Evolutionary conservation across 2,888 invertebrate species (phyloP), one percentile per base, ranked within the genome.

Genomic region (Junonia oenone): DNA sequence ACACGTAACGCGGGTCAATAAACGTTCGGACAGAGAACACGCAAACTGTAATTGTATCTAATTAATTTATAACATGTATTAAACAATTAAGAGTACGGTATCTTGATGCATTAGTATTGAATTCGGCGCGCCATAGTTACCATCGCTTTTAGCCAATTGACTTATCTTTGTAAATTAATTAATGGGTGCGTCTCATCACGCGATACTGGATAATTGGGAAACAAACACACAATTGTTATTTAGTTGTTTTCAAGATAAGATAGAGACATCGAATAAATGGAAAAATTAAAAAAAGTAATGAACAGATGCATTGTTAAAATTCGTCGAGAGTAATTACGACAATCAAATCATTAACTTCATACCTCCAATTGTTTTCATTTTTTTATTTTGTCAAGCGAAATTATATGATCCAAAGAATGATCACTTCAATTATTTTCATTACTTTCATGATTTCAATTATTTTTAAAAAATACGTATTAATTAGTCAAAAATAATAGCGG

Each of bases 41-140:
- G 88, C 89, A 71, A 85, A 78, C 81, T 71, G 70, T 81, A 88
- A 87, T 87, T 79, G 85, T 76, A 71, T 76, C 85, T 88, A 85
- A 89, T 89, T 88, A 89, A 89, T 89, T 89, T 89, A 89, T 87
- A 82, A 89, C 87, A 83, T 79, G 83, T 79, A 89, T 89, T 89
- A 89, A 89, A 89, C 88, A 89, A 87, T 88, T 87, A 87, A 81
- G 78, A 69, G 72, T 68, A 70, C 71, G 69, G 76, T 88, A 89
- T 88, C 89, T 86, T 75, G 84, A 83, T 81, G 79, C 81, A 85
- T 82, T 81, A 78, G 80, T 85, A 86, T 84, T 83, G 83, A 79
- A 84, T 85, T 84, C 75, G 78, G 82, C 73, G 72, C 38, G 38
- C 38, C 38, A 76, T 72, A 68, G 40, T 72, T 76, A 75, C 73